Conservation (phyloP, 2,888 invertebrate species). For the Cyclophora punctaria region DNA sequence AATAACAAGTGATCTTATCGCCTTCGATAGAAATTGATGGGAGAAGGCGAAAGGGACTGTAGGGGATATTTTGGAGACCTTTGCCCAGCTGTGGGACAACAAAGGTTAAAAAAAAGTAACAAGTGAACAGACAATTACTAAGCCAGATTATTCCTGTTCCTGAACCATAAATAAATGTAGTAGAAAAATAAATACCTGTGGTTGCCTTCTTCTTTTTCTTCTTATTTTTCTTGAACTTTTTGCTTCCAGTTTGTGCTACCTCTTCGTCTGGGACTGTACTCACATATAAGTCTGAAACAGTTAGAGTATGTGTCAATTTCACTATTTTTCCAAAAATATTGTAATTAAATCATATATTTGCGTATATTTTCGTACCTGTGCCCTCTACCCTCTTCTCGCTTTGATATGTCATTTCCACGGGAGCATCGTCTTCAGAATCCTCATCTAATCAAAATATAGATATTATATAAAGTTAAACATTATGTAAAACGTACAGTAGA, state of each 20-base stretch:
- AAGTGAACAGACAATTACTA: too few species aligned
- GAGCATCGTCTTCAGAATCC: conserved; percentile 25
- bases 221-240: conserved; percentile 18
- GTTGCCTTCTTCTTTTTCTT: conserved; percentile 13
- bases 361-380: conserved; percentile 5
- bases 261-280: conserved; percentile 1
- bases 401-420: conserved; percentile 28
- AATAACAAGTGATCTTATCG: too few species aligned
- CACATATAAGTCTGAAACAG: conserved; percentile 5
- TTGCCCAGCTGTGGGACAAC: too few species aligned
- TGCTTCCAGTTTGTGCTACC: conserved; percentile 1
- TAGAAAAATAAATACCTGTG: background rate
- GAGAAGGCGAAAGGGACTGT: too few species aligned
- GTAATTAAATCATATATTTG: background rate
- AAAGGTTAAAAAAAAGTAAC: too few species aligned
- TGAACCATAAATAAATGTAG: too few species aligned
- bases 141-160: too few species aligned
- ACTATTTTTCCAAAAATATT: background rate
- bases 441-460: conserved; percentile 14
- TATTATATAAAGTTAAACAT: too few species aligned
- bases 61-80: too few species aligned
- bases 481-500: too few species aligned
- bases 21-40: too few species aligned
- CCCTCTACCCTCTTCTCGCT: conserved; percentile 23
- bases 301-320: too few species aligned